A percentile compares a stretch with the other conserved stretches of the same genome.
Evolutionary conservation across 2,113 vertebrate genomes (phyloP).

Genomic region (Sarotherodon lohbergeri): DNA sequence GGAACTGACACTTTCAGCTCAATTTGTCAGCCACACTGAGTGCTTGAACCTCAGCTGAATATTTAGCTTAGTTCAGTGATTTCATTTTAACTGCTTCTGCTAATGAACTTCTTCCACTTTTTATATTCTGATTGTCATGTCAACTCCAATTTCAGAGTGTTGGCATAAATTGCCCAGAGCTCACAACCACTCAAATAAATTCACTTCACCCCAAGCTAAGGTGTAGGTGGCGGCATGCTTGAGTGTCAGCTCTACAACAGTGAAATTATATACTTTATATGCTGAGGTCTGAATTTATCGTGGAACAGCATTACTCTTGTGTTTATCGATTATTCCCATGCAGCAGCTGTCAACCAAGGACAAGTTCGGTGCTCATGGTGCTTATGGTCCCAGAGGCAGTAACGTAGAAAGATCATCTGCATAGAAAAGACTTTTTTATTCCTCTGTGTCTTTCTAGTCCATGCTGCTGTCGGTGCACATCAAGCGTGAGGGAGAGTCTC

Average conservation of each 20-base stretch:
- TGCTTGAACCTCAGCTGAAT: neutral
- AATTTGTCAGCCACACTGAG: neutral
- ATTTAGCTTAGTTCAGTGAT: neutral
- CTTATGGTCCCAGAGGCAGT: neutral
- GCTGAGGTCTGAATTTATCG: neutral
- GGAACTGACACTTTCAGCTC: neutral
- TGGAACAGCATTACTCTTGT: neutral
- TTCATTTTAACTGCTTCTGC: neutral
- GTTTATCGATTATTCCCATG: conserved; percentile 6
- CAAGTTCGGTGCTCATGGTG: neutral
- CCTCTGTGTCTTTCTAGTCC: conserved; percentile 74
- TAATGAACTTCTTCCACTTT: neutral
- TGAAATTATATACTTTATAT: neutral
- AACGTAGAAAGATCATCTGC: conserved; percentile 20
- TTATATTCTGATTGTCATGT: neutral
- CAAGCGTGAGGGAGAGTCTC: conserved; percentile 98
- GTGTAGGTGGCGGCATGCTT: neutral
- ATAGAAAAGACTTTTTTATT: conserved; percentile 10
- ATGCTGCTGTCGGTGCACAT: conserved; percentile 97
- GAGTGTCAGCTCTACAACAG: neutral
- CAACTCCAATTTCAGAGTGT: neutral
- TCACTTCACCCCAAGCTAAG: neutral
- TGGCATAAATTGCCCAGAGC: neutral
- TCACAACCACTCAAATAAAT: neutral
- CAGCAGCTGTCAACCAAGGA: neutral